A percentile compares a stretch with the other conserved stretches of the same genome.
phyloP scores from a whole-genome alignment of 2,113 vertebrate genomes.

The Aegotheles bennettii region DNA sequence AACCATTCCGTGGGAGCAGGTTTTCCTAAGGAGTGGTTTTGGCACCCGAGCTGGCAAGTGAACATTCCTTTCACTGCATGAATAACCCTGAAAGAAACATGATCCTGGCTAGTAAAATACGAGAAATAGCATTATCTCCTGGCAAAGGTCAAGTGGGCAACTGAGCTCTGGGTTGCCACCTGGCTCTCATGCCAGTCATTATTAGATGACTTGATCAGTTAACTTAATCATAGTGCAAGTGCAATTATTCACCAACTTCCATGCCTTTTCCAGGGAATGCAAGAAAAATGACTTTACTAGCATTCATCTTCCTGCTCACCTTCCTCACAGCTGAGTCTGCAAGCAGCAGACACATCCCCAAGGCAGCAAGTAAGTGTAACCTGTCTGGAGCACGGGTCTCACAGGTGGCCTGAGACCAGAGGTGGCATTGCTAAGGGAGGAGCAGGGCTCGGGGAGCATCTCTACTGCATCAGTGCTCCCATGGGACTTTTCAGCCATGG shows the following conservation, averaged over 20 bases:
- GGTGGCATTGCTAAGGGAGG: not conserved
- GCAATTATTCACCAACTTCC: not conserved
- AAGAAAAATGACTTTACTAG: not conserved
- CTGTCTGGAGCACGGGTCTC: accelerated
- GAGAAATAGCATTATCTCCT: no score
- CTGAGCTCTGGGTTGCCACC: no score
- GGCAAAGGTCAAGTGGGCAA: no score
- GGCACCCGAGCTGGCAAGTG: no score
- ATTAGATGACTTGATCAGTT: not conserved
- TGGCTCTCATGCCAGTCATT: no score
- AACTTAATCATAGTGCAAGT: not conserved
- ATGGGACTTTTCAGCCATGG: accelerated
- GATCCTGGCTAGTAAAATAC: no score
- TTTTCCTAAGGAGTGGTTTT: no score
- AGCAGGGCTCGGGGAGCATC: not conserved
- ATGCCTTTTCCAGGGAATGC: not conserved
- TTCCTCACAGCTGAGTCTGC: not conserved
- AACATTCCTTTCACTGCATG: no score
- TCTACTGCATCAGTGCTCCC: not conserved
- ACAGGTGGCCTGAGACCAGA: not conserved
- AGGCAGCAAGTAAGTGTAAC: not conserved
- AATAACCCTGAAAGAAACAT: no score
- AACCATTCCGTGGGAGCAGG: no score
- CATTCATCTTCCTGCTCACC: conserved; percentile 2
- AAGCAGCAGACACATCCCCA: not conserved